phyloP scores from a whole-genome alignment of 2,113 vertebrate species.

The Pygoscelis antarcticus region DNA sequence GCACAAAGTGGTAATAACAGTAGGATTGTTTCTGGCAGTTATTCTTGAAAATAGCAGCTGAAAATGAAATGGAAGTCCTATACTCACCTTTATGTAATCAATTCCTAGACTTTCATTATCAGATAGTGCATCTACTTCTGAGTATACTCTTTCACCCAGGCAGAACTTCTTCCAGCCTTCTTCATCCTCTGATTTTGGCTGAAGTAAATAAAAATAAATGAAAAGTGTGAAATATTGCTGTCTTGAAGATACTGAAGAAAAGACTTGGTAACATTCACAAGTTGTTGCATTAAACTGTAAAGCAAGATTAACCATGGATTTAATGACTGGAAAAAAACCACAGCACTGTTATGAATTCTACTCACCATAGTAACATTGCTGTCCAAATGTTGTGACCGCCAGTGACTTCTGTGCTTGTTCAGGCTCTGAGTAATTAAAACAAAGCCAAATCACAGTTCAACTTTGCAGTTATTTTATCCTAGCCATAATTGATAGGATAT shows the following conservation, averaged over 20 bases:
- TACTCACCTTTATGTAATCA: constrained; percentile 88
- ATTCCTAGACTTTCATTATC: constrained; percentile 77
- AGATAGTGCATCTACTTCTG: constrained; percentile 54
- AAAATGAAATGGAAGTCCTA: neutral
- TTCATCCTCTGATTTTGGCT: constrained; percentile 90
- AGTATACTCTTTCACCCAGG: constrained; percentile 86
- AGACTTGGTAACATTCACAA: neutral
- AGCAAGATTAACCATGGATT: neutral
- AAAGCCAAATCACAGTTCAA: constrained; percentile 12
- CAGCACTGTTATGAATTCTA: neutral
- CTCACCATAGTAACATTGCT: constrained; percentile 92
- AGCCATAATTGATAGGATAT: neutral
- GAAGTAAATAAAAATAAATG: neutral
- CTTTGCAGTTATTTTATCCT: neutral
- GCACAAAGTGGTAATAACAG: neutral
- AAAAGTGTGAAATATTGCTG: neutral
- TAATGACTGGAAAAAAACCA: neutral
- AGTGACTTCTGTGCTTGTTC: constrained; percentile 87
- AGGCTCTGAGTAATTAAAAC: constrained; percentile 82
- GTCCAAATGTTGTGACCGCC: constrained; percentile 89
- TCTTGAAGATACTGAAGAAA: neutral
- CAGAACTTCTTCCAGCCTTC: constrained; percentile 96
- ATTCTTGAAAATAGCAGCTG: neutral
- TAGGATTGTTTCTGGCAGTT: neutral
- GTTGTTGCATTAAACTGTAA: neutral